Base-by-base conservation (phyloP, 2,797 vertebrate genomes). In the Numenius phaeopus region DNA sequence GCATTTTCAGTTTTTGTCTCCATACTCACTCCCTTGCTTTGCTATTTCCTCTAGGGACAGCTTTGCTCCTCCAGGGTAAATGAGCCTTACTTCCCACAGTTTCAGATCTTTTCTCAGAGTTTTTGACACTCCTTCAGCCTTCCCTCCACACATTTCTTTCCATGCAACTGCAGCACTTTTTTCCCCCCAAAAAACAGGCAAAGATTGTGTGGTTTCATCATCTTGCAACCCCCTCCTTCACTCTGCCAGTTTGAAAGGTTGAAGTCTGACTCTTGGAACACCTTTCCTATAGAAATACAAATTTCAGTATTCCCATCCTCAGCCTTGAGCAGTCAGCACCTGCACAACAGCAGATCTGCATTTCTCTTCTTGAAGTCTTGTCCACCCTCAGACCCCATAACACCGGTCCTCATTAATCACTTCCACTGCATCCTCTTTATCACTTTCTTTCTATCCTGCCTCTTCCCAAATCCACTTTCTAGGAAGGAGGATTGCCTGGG, bases 101-200 rank as follows among this genome's bases (percentile, higher is more conserved):
- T 83, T 88, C 44, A 49, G 32, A 3, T 3, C 6, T 93, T 86
- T 75, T 61, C 65, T 7, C 2, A 18, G 22, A 49, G 9, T 50
- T 77, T 83, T 83, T 83, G 23, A 66, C 24, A 34, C 7, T 78
- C 17, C n/a, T 87, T 82, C 47, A 81, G 26, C n/a, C 27, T 72
- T 55, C 7, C 5, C 9, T 84, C 42, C 21, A 23, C 2, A 0
- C 21, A 78, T 54, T 57, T 91, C 23, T 75, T 83, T 44, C 54
- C 11, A 40, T 24, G 21, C 21, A 13, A 20, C 10, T 21, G 7
- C 24, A 76, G 32, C 7, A 10, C 23, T 27, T 22, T 29, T 8
- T 2, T 1, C 3, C 3, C 7, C 32, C 7, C 2, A 2, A 30
- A 57, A 49, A 14, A 15, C 8, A 69, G 22, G 29, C 7, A 66